Conservation (phyloP, 2,113 vertebrate genomes). For the Nicator chloris region DNA sequence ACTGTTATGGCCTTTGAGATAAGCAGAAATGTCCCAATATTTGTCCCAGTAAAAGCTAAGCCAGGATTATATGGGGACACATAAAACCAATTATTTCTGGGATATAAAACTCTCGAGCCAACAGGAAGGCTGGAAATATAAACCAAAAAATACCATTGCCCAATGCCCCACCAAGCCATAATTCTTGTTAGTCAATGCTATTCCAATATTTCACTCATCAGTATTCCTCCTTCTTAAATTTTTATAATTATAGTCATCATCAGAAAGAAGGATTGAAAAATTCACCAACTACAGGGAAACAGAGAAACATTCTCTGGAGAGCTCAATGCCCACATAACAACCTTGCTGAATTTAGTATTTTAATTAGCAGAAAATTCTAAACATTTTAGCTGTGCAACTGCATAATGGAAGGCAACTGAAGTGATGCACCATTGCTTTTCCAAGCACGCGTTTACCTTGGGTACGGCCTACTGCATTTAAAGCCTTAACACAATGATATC, state of each 20-base stretch:
- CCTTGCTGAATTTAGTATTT: not conserved
- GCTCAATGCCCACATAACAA: conserved; percentile 25
- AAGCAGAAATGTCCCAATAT: not conserved
- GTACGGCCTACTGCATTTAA: not conserved
- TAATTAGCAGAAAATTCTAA: conserved; percentile 40
- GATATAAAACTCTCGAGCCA: not conserved
- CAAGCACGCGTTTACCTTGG: not conserved
- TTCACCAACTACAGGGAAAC: conserved; percentile 21
- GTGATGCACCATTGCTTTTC: not conserved
- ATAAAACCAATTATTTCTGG: not conserved
- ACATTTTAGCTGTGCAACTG: not conserved
- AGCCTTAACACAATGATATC: not conserved
- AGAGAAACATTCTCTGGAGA: conserved; percentile 16
- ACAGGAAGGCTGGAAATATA: not conserved
- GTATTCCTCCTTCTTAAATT: conserved; percentile 61
- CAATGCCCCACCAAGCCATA: not conserved
- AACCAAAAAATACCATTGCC: not conserved
- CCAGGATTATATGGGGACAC: not conserved
- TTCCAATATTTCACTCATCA: conserved; percentile 44
- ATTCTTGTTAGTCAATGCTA: not conserved
- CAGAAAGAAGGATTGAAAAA: conserved; percentile 42
- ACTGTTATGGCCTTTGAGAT: not conserved
- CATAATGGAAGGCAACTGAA: not conserved
- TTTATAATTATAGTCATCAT: conserved; percentile 55
- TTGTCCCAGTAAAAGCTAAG: not conserved